Evolutionary conservation across 2,797 vertebrate genomes (phyloP), one percentile per base, ranked within the genome.

Genomic region (Coluber constrictor): DNA sequence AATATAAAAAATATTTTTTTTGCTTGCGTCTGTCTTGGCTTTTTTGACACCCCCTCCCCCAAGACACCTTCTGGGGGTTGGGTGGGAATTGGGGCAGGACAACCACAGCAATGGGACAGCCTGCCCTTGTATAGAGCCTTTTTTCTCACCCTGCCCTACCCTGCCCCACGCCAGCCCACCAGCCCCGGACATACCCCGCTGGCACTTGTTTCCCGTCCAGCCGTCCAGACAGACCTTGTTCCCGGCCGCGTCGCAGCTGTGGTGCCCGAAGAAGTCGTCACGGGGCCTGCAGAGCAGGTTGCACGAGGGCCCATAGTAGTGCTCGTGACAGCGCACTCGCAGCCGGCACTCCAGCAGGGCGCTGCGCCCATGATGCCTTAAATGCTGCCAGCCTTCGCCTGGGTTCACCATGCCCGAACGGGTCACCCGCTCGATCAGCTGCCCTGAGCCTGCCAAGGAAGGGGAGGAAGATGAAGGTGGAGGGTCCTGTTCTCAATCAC

Each of bases 281-380:
- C 98, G 96, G 0, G 98, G 98, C 0, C 98, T 97, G 97, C 99
- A 99, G 96, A 97, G 98, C 92, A 97, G 95, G 25, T 98, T 96
- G 96, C 99, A 99, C 37, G 97, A 97, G 15, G 98, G 97, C 8
- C 98, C 98, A 32, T 98, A 97, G 95, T 99, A 98, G n/a, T 97
- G 96, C 51, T 98, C 97, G 20, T 98, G 97, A 86, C 99, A 99
- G 32, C 98, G 95, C 6, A 98, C 98, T 4, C 98, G 98, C 95
- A 98, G 98, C 0, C 98, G 98, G 96, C 98, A 99, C 7, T 95
- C 97, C 29, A 99, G 96, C 88, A 98, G 97, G 91, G 97, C 98
- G 63, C 96, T 95, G 5, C 70, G 93, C 87, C 98, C 97, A 2
- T 96, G 97, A 0, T 88, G 93, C 94, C 97, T 96, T 4, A 97